Conservation (phyloP, 2,797 vertebrate genomes). For the Nannoperca obscura region DNA sequence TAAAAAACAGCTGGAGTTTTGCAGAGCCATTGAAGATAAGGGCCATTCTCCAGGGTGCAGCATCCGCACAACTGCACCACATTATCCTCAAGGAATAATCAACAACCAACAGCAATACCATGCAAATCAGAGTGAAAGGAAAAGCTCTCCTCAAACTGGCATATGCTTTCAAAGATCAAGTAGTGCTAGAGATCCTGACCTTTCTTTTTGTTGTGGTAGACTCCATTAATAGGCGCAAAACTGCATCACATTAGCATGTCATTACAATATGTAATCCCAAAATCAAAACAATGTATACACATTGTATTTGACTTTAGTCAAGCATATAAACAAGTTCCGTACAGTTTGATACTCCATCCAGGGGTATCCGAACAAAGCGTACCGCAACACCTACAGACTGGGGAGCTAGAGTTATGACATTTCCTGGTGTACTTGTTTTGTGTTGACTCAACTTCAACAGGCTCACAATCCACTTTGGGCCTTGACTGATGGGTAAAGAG, state of each 20-base stretch:
- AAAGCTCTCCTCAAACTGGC: conserved; percentile 41
- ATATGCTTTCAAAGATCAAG: conserved; percentile 57
- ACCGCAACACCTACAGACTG: neutral
- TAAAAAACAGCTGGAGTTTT: conserved; percentile 83
- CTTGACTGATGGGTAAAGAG: conserved; percentile 64
- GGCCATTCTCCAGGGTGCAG: conserved; percentile 73
- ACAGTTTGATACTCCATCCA: neutral
- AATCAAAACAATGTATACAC: conserved; percentile 15
- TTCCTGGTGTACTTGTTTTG: conserved; percentile 18
- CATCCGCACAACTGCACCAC: conserved; percentile 70
- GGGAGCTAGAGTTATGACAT: conserved; percentile 4
- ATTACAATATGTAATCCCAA: conserved; percentile 19
- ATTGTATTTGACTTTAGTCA: conserved; percentile 16
- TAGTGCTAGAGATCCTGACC: conserved; percentile 15
- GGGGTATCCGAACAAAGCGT: conserved; percentile 23
- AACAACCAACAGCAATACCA: conserved; percentile 63
- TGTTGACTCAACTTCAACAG: conserved; percentile 35
- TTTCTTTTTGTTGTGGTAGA: conserved; percentile 39
- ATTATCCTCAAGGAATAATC: conserved; percentile 76
- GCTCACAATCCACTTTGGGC: conserved; percentile 43
- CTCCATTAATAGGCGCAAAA: conserved; percentile 23
- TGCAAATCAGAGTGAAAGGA: conserved; percentile 61
- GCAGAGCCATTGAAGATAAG: conserved; percentile 81
- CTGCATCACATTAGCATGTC: conserved; percentile 15
- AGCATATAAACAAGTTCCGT: conserved; percentile 5